Base-by-base conservation (phyloP, 2,888 invertebrate genomes). In the Pheosia tremula region DNA sequence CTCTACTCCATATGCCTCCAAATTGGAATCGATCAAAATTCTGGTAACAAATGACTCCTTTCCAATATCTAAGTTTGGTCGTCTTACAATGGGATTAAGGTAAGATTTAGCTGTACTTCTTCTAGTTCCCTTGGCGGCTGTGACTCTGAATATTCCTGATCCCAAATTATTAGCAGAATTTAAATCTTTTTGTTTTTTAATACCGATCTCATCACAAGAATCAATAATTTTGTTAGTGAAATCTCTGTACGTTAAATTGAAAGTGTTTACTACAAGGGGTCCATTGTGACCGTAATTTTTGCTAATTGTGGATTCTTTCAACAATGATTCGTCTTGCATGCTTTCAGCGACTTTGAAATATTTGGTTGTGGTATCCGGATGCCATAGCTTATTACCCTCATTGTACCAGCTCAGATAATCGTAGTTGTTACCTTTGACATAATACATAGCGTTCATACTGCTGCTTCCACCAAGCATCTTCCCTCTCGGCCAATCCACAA, bases 101-200 rank as follows among this genome's bases (percentile, higher is more conserved):
- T 90, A 96, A 54, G 91, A 88, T 56, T 84, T 96, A 95, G 6
- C 96, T 96, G 39, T 97, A 71, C 94, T 94, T 67, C 85, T 87
- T 62, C 94, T 85, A 59, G 79, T 75, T 0, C 95, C 95, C 52
- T 83, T 79, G 60, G 85, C 86, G 71, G 94, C 87, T 36, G 91
- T 94, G 7, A 79, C 91, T 67, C 90, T 90, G 0, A 87, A 73
- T 56, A 87, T 87, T 0, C 95, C 93, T 24, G 94, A 93, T 9
- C 93, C 94, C 13, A 88, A 71, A 55, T 87, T 85, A 36, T 88
- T 82, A 10, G 85, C 83, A 8, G 86, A 83, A 71, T 95, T 91
- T 38, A 89, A 68, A 66, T 94, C 89, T 59, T 84, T 79, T 4
- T 88, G 80, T 11, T 64, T 75, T 47, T 76, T 81, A 4, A 88